phyloP scores from a whole-genome alignment of 2,113 vertebrate genomes.

The Myodes glareolus region DNA sequence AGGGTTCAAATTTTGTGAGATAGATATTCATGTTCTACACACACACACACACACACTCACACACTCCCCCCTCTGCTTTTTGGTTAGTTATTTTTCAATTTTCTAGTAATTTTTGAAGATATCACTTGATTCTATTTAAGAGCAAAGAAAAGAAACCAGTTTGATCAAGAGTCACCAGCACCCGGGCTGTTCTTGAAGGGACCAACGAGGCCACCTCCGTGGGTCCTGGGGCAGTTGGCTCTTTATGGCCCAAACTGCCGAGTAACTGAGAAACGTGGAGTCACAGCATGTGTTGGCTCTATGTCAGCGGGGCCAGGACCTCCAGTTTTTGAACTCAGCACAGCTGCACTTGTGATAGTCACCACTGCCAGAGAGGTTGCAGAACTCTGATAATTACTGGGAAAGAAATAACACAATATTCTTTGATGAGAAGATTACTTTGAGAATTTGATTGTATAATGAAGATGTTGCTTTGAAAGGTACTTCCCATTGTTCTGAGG shows the following conservation, averaged over 20 bases:
- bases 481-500: constrained; percentile 90
- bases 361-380: constrained; percentile 83
- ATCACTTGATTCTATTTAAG: background rate
- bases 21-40: background rate
- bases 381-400: constrained; percentile 86
- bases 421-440: constrained; percentile 91
- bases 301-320: constrained; percentile 73
- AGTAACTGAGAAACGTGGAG: constrained; percentile 64
- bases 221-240: constrained; percentile 65
- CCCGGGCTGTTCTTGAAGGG: background rate
- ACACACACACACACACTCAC: background rate
- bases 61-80: background rate
- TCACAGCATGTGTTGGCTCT: constrained; percentile 65
- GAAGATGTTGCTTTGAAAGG: constrained; percentile 90
- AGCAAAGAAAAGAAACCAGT: constrained; percentile 14
- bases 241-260: constrained; percentile 64
- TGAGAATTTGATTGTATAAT: constrained; percentile 90
- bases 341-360: constrained; percentile 85
- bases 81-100: background rate
- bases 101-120: background rate
- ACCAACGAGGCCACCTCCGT: background rate
- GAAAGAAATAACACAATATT: constrained; percentile 89
- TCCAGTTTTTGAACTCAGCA: constrained; percentile 73
- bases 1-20: background rate
- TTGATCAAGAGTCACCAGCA: background rate